Evolutionary conservation across 1,140 invertebrate species (phyloP), one percentile per base, ranked within the genome.

Genomic region (Adoxophyes honmai): DNA sequence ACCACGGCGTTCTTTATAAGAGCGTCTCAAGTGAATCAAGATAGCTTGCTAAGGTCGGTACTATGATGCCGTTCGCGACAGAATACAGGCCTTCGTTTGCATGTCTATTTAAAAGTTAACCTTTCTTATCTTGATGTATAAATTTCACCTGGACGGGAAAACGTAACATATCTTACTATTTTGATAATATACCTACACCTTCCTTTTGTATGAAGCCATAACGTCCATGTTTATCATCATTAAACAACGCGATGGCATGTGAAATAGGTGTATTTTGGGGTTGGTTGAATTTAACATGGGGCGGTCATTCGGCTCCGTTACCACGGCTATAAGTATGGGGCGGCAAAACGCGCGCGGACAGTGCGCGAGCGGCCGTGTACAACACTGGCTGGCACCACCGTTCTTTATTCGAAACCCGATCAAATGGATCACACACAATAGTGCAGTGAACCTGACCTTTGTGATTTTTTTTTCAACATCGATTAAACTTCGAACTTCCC

Each of bases 311-410:
- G 60, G 59, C 16, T 52, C 60, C 55, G 65, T 16, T 52, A 53
- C 62, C 60, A 35, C 59, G 38, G 57, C 64, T 84, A 85, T 82
- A 83, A 83, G 80, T 77, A 75, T 70, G 59, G 73, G 76, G 57
- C 60, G 68, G 67, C 62, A 70, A 62, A 53, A 39, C 52, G 70
- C 70, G 65, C 59, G 64, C 70, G 81, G 81, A 75, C 84, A 87
- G 84, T 87, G 70, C 66, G 72, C 77, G 77, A 68, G 69, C 80
- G 80, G 78, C 77, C 77, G 84, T 70, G 72, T 77, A 74, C 69
- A 70, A 70, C 75, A 77, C 81, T 61, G 78, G 73, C 79, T 80
- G 77, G 73, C 66, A 79, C 81, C 66, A 75, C 54, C 58, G 66
- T 66, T 55, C 60, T 38, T 63, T 70, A 69, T 70, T 68, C 69